phyloP scores from a whole-genome alignment of 2,797 vertebrate species.

The Coracias cyanogaster region DNA sequence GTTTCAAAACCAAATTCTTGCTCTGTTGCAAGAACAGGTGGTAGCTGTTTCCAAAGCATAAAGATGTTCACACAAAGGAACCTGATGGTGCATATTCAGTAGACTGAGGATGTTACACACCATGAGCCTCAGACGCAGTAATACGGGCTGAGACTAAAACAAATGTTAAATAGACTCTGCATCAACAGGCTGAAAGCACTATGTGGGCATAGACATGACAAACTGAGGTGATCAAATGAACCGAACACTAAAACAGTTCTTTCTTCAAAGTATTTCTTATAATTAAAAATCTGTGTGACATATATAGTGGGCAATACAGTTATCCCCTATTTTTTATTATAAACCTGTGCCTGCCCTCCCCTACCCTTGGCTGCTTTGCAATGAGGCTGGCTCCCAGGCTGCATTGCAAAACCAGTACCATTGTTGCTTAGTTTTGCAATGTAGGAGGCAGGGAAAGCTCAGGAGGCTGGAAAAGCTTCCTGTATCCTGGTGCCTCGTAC shows the following conservation, averaged over 20 bases:
- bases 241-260: not conserved
- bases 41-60: not conserved
- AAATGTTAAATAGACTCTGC: not conserved
- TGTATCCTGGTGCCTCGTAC: too few relatives aligned
- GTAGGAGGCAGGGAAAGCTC: too few relatives aligned
- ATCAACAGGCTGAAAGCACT: not conserved
- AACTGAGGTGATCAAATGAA: not conserved
- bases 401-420: too few relatives aligned
- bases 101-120: not conserved
- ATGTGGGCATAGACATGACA: not conserved
- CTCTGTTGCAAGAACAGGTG: not conserved
- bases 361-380: too few relatives aligned
- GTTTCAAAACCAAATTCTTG: not conserved
- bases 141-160: not conserved
- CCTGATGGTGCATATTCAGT: not conserved
- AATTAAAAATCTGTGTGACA: not conserved
- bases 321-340: not conserved
- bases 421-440: too few relatives aligned
- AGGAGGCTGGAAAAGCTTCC: too few relatives aligned
- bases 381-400: too few relatives aligned
- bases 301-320: not conserved
- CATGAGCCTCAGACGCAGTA: not conserved
- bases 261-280: not conserved
- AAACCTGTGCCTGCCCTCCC: not conserved
- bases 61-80: not conserved